Percentiles rank a stretch among this genome's conserved stretches.
phyloP scores from a whole-genome alignment of 2,888 invertebrate genomes.

The Melanargia galathea region DNA sequence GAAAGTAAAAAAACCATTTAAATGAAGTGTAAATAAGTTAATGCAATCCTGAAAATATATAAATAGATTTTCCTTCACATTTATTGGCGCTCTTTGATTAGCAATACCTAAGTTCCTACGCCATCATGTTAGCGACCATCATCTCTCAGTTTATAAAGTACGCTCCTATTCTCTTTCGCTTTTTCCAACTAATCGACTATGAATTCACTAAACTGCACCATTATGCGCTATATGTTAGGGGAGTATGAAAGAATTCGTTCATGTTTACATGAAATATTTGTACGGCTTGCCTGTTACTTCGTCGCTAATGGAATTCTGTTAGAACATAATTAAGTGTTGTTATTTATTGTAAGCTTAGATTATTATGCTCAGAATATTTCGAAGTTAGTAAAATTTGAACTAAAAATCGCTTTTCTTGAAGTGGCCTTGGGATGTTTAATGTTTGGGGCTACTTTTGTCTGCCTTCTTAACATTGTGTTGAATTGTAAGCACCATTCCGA shows the following conservation, averaged over 20 bases:
- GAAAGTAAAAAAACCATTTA: too few species aligned
- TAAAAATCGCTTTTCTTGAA: too few species aligned
- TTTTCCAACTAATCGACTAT: constrained; percentile 60
- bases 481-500: too few species aligned
- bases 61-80: too few species aligned
- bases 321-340: constrained; percentile 9
- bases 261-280: constrained; percentile 67
- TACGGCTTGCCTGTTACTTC: constrained; percentile 50
- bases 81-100: too few species aligned
- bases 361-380: background rate
- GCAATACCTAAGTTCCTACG: background rate
- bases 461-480: too few species aligned
- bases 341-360: background rate
- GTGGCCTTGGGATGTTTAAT: too few species aligned
- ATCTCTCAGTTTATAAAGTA: constrained; percentile 13
- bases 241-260: constrained; percentile 58
- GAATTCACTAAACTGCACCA: constrained; percentile 70
- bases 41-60: too few species aligned
- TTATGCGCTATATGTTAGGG: constrained; percentile 52
- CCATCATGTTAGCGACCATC: too few species aligned
- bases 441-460: too few species aligned
- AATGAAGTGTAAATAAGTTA: too few species aligned
- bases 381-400: too few species aligned
- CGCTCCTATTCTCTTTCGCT: constrained; percentile 32
- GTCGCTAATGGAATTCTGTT: constrained; percentile 29